Base-by-base conservation (phyloP, 2,797 vertebrate genomes). In the Halcyon chelicuti region DNA sequence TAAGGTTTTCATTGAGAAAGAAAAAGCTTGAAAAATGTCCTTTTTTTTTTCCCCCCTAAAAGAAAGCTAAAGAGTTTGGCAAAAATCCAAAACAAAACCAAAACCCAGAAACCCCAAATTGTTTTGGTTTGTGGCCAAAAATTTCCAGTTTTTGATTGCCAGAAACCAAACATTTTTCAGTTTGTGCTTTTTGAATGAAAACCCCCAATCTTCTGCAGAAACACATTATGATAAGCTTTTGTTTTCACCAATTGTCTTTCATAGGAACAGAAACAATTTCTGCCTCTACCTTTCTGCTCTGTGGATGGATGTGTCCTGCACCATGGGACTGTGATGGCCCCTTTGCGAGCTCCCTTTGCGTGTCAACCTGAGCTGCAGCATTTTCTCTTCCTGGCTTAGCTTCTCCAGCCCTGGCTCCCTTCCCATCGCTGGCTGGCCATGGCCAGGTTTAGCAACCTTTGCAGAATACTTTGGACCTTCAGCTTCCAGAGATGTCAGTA, bases 11-110 rank as follows among this genome's bases (percentile, higher is more conserved):
- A 87, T 92, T 96, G 94, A 94, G 83, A 92, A 95, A 89, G 90
- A 86, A 96, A 94, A 96, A 85, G 60, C 77, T 95, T 94, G 88
- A 95, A 92, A 96, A 96, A 94, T 85, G 86, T 95, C 23, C 47
- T 47, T 23, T 47, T 47, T 49, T 49, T 9, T 26, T 16, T 16
- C 15, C 93, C 42, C 40, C 40, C 40, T 14, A 88, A 91, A 88
- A 71, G 83, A 62, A 94, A 72, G 35, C 74, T 87, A 65, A 91
- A 26, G 47, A 94, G 52, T 74, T 93, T 96, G 94, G 90, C 86
- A 3, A 91, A 96, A 92, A 13, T 61, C 40, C 93, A 85, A 63
- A 74, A 9, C 7, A 73, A 97, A 97, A 90, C 95, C 96, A 94
- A 96, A 95, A 90, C 31, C 78, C 82, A 91, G 90, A 95, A 97